A percentile compares a stretch with the other conserved stretches of the same genome.
Conservation (phyloP, 2,113 vertebrate species). For the Trogon surrucura region DNA sequence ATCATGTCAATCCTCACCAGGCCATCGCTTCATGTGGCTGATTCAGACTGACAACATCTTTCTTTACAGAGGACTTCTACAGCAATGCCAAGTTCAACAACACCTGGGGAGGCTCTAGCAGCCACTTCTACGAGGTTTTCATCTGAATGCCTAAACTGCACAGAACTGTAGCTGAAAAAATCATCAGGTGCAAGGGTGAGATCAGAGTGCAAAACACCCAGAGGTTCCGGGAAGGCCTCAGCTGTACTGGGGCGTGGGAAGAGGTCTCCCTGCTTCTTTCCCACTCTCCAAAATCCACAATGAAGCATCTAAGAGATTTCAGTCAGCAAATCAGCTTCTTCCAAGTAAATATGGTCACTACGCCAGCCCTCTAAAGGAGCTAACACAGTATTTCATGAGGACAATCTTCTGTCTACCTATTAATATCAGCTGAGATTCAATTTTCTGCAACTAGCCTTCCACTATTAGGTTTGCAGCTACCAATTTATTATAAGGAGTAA, state of each 20-base stretch:
- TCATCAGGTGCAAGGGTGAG: background rate
- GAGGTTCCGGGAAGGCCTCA: background rate
- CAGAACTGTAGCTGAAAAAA: background rate
- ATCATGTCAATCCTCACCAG: background rate
- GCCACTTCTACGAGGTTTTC: background rate
- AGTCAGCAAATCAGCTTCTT: background rate
- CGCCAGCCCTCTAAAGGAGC: background rate
- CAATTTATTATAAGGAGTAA: slow-evolving; percentile 33
- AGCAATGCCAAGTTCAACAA: background rate
- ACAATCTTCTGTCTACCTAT: slow-evolving; percentile 4
- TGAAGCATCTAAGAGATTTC: background rate
- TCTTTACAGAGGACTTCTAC: background rate
- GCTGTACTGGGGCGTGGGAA: background rate
- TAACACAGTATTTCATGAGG: background rate
- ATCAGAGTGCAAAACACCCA: background rate
- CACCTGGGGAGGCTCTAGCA: background rate
- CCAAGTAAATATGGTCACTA: background rate
- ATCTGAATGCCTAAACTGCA: background rate
- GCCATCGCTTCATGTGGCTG: background rate
- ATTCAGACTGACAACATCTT: background rate
- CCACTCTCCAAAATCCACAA: background rate
- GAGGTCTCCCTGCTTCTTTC: background rate
- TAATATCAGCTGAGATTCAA: background rate
- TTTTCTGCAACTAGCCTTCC: slow-evolving; percentile 18
- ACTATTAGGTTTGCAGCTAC: background rate